These are phyloP conservation scores for Drosophila ustulata DNA, from an alignment of 2,888 invertebrate species.

Conservation along the genomic window DNA sequence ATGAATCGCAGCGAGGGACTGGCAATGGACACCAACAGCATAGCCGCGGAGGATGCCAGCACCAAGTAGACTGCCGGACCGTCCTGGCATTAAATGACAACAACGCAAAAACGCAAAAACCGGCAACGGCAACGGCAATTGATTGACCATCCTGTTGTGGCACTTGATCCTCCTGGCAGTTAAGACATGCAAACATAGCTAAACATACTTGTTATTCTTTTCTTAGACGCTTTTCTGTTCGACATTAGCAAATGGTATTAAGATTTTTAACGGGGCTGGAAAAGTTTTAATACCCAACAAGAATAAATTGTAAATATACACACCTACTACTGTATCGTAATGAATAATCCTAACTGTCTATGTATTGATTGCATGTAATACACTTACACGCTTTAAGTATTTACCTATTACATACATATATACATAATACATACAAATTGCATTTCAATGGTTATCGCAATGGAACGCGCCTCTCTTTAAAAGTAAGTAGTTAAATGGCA, in stretches of 20 bases:
- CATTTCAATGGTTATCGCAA: slow-evolving; percentile 22
- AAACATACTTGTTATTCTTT: slow-evolving; percentile 44
- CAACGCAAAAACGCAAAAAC: background rate
- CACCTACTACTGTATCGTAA: slow-evolving; percentile 5
- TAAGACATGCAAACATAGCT: slow-evolving; percentile 28
- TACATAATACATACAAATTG: slow-evolving; percentile 22
- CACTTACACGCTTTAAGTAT: slow-evolving; percentile 13
- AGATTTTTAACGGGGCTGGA: slow-evolving; percentile 81
- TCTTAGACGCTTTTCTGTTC: slow-evolving; percentile 28
- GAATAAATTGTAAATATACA: slow-evolving; percentile 42
- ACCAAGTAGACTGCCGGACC: slow-evolving; percentile 35
- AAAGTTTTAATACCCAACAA: slow-evolving; percentile 79
- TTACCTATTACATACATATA: slow-evolving; percentile 3
- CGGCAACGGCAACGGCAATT: slow-evolving; percentile 32
- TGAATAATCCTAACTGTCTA: slow-evolving; percentile 28
- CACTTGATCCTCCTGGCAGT: slow-evolving; percentile 56
- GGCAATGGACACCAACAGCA: slow-evolving; percentile 55
- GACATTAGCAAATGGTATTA: slow-evolving; percentile 56
- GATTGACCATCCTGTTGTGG: slow-evolving; percentile 53
- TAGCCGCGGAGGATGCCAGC: slow-evolving; percentile 35
- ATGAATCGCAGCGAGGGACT: slow-evolving; percentile 58
- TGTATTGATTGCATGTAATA: slow-evolving; percentile 11
- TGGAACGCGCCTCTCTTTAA: background rate
- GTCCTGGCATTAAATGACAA: slow-evolving; percentile 19
- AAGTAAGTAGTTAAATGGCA: no score